phyloP scores from a whole-genome alignment of 2,797 vertebrate species.

The Knipowitschia caucasica region DNA sequence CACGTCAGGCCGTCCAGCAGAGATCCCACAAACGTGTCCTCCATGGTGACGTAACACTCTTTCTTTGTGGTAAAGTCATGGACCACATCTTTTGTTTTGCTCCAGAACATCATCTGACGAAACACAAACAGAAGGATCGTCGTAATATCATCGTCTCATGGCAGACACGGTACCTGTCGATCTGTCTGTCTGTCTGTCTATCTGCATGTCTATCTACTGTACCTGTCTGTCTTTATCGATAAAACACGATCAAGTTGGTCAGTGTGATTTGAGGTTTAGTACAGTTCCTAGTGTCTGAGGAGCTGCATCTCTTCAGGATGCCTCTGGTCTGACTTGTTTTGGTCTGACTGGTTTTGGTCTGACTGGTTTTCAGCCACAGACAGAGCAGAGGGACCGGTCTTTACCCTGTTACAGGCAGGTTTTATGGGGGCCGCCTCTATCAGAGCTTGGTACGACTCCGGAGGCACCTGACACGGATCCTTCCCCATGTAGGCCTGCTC shows the following conservation, averaged over 20 bases:
- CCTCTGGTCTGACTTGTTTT: no score
- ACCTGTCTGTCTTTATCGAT: no score
- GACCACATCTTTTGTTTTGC: slow-evolving; percentile 63
- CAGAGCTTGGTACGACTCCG: slow-evolving; percentile 56
- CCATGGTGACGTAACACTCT: slow-evolving; percentile 55
- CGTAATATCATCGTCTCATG: no score
- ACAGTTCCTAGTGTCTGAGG: no score
- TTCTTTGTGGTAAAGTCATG: slow-evolving; percentile 50
- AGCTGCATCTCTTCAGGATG: no score
- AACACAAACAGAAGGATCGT: neutral
- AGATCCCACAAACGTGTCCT: slow-evolving; percentile 66
- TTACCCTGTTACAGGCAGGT: slow-evolving; percentile 62
- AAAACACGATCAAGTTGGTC: no score
- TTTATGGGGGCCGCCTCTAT: slow-evolving; percentile 11
- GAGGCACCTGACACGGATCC: slow-evolving; percentile 56
- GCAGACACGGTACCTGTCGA: no score
- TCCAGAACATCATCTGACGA: slow-evolving; percentile 72
- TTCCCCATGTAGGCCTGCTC: slow-evolving; percentile 52
- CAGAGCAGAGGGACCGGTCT: neutral
- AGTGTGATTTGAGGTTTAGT: no score
- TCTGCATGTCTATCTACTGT: no score
- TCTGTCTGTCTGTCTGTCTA: no score
- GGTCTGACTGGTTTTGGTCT: no score
- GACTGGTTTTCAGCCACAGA: no score
- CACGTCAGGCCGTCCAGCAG: slow-evolving; percentile 58